phyloP scores from a whole-genome alignment of 2,797 vertebrate genomes.

The Sebastes steindachneri region DNA sequence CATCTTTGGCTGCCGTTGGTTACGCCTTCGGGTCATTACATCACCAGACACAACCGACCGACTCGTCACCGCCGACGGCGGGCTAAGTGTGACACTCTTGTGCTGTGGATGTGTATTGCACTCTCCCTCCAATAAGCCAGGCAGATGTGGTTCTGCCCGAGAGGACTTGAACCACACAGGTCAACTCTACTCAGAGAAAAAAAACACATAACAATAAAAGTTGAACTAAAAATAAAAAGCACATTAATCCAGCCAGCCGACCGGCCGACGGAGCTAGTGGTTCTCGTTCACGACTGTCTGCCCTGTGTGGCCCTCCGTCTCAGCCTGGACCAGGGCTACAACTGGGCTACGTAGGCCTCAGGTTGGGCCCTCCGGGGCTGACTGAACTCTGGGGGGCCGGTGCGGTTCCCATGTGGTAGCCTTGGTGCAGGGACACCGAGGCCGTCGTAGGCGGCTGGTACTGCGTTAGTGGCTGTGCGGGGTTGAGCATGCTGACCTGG shows the following conservation, averaged over 20 bases:
- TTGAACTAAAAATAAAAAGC: slow-evolving; percentile 59
- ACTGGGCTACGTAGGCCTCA: slow-evolving; percentile 90
- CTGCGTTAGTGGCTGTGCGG: slow-evolving; percentile 84
- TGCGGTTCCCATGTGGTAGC: slow-evolving; percentile 90
- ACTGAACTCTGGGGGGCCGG: slow-evolving; percentile 90
- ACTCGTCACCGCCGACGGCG: slow-evolving; percentile 67
- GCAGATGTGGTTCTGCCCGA: slow-evolving; percentile 65
- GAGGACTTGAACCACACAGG: slow-evolving; percentile 59
- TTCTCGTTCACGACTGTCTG: slow-evolving; percentile 41
- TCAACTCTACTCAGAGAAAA: slow-evolving; percentile 43
- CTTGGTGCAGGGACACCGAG: slow-evolving; percentile 84
- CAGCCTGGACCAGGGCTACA: slow-evolving; percentile 36
- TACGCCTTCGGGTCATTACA: slow-evolving; percentile 37
- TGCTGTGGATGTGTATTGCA: slow-evolving; percentile 80
- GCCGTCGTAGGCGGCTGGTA: slow-evolving; percentile 87
- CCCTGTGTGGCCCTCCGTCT: slow-evolving; percentile 35
- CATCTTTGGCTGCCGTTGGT: slow-evolving; percentile 73
- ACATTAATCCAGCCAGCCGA: slow-evolving; percentile 49
- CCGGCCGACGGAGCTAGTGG: slow-evolving; percentile 51
- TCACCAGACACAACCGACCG: slow-evolving; percentile 46
- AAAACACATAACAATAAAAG: slow-evolving; percentile 47
- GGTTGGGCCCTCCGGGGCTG: slow-evolving; percentile 89
- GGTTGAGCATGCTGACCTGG: slow-evolving; percentile 77
- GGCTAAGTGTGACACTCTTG: slow-evolving; percentile 50
- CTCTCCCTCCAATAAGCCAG: slow-evolving; percentile 70